These are phyloP conservation scores for Synergus itoensis DNA, from an alignment of 2,888 invertebrate genomes.

Conservation along the genomic window DNA sequence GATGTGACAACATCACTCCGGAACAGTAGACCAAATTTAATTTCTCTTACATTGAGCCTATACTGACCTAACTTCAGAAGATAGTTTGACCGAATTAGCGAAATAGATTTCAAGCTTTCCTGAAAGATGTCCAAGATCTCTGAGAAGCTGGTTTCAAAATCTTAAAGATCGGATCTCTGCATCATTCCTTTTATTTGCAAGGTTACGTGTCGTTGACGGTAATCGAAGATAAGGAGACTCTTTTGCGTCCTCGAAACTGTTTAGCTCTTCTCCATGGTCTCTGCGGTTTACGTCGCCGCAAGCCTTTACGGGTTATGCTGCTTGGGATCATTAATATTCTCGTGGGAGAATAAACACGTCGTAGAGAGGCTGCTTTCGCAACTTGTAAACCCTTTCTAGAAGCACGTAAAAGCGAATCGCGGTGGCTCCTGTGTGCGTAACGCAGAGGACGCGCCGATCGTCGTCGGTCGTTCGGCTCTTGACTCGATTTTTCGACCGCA, in stretches of 20 bases:
- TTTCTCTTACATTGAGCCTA: background rate
- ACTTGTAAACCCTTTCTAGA: constrained; percentile 52
- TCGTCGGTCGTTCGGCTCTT: constrained; percentile 64
- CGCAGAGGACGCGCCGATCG: constrained; percentile 66
- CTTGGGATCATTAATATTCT: constrained; percentile 57
- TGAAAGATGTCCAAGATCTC: background rate
- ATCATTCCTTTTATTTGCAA: constrained; percentile 37
- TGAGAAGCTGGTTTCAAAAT: background rate
- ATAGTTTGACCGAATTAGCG: background rate
- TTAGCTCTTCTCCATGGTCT: constrained; percentile 23
- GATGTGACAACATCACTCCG: constrained; percentile 49
- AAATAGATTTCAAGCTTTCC: background rate
- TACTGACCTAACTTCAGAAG: background rate
- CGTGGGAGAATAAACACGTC: constrained; percentile 57
- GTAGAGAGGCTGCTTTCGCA: constrained; percentile 50
- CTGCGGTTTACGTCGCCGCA: constrained; percentile 33
- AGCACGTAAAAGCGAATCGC: constrained; percentile 62
- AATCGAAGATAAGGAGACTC: constrained; percentile 38
- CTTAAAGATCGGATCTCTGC: background rate
- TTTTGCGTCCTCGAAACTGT: constrained; percentile 38
- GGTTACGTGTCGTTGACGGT: constrained; percentile 36
- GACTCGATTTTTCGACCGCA: constrained; percentile 74
- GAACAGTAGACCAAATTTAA: constrained; percentile 45
- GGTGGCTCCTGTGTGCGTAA: constrained; percentile 73
- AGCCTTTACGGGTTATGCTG: constrained; percentile 48